Conservation (phyloP, 2,113 vertebrate genomes). For the Notarius lentiginosus region DNA sequence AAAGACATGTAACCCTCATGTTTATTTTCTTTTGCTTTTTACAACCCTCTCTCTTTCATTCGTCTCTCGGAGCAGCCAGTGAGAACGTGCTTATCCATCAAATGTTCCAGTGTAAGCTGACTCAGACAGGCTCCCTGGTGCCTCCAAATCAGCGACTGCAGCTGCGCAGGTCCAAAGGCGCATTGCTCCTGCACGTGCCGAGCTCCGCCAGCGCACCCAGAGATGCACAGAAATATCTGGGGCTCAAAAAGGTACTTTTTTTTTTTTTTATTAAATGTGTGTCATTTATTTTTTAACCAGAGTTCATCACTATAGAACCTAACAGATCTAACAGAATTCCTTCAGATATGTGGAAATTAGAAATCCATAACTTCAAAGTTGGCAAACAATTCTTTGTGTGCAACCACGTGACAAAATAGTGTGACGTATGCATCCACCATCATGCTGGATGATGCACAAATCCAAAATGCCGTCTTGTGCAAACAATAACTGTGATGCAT, state of each 20-base stretch:
- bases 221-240: slow-evolving; percentile 78
- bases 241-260: slow-evolving; percentile 82
- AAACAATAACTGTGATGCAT: no score
- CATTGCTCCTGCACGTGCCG: slow-evolving; percentile 76
- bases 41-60: slow-evolving; percentile 12
- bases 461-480: no score
- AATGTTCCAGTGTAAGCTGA: slow-evolving; percentile 91
- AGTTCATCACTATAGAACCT: background rate
- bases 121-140: slow-evolving; percentile 87
- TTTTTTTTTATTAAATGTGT: background rate
- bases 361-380: background rate
- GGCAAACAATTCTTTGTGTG: background rate
- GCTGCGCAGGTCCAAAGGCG: slow-evolving; percentile 79
- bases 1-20: slow-evolving; percentile 24
- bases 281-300: background rate
- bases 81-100: slow-evolving; percentile 90
- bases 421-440: no score
- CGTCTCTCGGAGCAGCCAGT: slow-evolving; percentile 75
- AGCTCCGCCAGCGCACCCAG: slow-evolving; percentile 57
- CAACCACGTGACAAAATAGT: no score
- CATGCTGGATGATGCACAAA: no score
- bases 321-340: background rate
- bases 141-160: slow-evolving; percentile 77
- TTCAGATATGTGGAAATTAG: background rate
- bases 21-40: slow-evolving; percentile 49